Evolutionary conservation across 1,140 invertebrate genomes (phyloP).

Genomic region (Zophobas morio): DNA sequence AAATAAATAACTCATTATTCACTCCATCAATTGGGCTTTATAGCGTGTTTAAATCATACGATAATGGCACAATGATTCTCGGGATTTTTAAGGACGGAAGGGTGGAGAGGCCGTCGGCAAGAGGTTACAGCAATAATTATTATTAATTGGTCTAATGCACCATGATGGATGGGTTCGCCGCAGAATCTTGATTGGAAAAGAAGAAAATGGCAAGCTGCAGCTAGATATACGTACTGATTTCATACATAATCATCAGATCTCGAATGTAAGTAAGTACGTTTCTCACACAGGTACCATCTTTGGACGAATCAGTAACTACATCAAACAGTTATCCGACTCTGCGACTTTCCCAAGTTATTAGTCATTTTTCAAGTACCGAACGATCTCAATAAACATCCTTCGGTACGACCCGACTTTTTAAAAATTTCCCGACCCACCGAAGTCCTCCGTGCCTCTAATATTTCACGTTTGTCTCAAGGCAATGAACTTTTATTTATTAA

Average conservation of each 20-base stretch:
- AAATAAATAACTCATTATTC: conserved; percentile 46
- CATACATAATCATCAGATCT: too few species aligned
- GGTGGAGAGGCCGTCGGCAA: background rate
- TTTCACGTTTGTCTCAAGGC: conserved; percentile 20
- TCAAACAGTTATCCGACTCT: too few species aligned
- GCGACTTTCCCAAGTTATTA: too few species aligned
- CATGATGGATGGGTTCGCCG: background rate
- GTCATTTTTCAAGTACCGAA: too few species aligned
- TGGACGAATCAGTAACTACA: too few species aligned
- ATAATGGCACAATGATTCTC: conserved; percentile 5
- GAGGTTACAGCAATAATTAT: background rate
- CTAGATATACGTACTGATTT: background rate
- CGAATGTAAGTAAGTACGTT: too few species aligned
- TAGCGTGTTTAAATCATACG: conserved; percentile 6
- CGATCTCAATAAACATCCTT: too few species aligned
- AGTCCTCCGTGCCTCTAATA: conserved; percentile 5
- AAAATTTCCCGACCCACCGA: background rate
- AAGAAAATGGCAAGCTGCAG: background rate
- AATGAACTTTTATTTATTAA: conserved; percentile 39
- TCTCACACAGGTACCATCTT: too few species aligned
- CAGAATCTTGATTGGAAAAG: background rate
- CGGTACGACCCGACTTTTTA: background rate
- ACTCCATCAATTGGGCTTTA: conserved; percentile 26
- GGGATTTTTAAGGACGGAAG: background rate
- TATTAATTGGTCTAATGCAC: background rate